Evolutionary conservation across 2,113 vertebrate genomes (phyloP).

Genomic region (Boulengerochromis microlepis): DNA sequence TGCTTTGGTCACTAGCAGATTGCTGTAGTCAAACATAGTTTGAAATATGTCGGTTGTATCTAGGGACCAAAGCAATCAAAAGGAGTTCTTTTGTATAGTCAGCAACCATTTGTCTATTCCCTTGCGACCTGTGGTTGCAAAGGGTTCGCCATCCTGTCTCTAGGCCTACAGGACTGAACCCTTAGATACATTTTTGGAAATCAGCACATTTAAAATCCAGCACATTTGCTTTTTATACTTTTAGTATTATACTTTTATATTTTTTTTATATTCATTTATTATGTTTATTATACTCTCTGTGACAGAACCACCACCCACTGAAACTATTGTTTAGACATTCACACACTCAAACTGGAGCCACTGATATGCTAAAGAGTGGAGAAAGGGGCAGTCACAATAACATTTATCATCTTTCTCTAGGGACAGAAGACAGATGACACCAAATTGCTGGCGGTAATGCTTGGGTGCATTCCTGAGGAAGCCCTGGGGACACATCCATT

Average conservation of each 20-base stretch:
- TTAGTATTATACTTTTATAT: background rate
- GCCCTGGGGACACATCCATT: conserved; percentile 47
- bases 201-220: background rate
- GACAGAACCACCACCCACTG: background rate
- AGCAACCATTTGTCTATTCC: background rate
- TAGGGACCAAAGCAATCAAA: background rate
- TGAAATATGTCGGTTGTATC: background rate
- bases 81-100: background rate
- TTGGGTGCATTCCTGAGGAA: conserved; percentile 34
- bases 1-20: background rate
- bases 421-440: conserved; percentile 49
- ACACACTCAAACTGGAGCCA: background rate
- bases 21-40: background rate
- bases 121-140: background rate
- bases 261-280: background rate
- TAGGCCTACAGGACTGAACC: background rate
- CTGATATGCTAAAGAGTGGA: background rate
- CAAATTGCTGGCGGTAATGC: conserved; percentile 13
- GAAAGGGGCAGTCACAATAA: background rate
- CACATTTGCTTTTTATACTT: background rate
- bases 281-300: background rate
- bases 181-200: background rate
- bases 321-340: background rate
- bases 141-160: background rate
- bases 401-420: conserved; percentile 38